Percentiles rank a stretch among this genome's conserved stretches.
These are phyloP conservation scores for Petroica traversi DNA, from an alignment of 2,113 vertebrate species.

Conservation along the genomic window DNA sequence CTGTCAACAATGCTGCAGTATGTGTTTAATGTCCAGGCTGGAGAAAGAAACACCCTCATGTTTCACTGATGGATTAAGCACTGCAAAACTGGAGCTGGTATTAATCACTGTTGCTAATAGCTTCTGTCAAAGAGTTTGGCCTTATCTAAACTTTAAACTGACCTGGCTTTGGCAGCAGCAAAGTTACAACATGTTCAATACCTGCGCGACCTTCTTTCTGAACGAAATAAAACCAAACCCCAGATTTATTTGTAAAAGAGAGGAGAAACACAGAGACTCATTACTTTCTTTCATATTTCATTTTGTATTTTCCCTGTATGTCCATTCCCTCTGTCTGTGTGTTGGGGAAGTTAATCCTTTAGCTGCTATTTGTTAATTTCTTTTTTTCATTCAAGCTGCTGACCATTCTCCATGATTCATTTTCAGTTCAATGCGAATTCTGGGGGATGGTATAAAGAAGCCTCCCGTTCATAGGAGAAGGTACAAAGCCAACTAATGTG, in stretches of 20 bases:
- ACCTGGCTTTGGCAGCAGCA: background rate
- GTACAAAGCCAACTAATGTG: constrained; percentile 77
- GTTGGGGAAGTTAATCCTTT: background rate
- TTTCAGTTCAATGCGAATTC: constrained; percentile 87
- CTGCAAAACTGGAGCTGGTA: background rate
- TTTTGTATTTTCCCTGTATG: background rate
- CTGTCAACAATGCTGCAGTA: background rate
- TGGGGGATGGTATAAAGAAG: constrained; percentile 86
- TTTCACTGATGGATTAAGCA: background rate
- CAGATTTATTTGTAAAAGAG: background rate
- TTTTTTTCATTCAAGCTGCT: constrained; percentile 53
- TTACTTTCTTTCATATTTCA: background rate
- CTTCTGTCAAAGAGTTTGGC: constrained; percentile 1
- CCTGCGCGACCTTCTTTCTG: background rate
- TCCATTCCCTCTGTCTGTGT: background rate
- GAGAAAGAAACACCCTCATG: background rate
- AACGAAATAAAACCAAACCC: background rate
- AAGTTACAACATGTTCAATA: background rate
- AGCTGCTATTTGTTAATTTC: constrained; percentile 21
- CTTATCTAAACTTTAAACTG: background rate
- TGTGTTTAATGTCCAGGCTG: fast-evolving
- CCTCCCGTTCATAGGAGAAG: constrained; percentile 94
- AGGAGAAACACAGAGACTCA: background rate
- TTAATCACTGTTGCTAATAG: background rate
- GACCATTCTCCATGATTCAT: constrained; percentile 81